phyloP scores from a whole-genome alignment of 2,113 vertebrate species.

The Corapipo altera region DNA sequence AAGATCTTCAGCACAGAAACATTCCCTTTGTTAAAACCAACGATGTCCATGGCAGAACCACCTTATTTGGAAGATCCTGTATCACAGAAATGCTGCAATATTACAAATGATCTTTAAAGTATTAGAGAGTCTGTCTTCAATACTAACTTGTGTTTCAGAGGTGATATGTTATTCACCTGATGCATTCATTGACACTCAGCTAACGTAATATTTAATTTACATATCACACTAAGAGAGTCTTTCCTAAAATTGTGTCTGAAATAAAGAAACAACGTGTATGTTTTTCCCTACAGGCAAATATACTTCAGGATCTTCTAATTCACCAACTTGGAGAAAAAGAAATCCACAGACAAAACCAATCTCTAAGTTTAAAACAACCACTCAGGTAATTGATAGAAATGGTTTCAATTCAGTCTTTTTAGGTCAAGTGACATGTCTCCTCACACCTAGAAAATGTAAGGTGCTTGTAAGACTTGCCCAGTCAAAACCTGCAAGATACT shows the following conservation, averaged over 20 bases:
- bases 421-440: neutral
- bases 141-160: neutral
- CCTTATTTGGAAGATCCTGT: neutral
- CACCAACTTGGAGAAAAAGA: conserved; percentile 64
- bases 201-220: neutral
- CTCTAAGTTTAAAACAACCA: conserved; percentile 60
- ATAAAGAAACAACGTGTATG: neutral
- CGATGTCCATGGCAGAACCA: neutral
- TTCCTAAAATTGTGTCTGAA: neutral
- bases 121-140: neutral
- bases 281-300: conserved; percentile 60
- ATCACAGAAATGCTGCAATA: neutral
- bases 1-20: neutral
- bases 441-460: neutral
- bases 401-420: neutral
- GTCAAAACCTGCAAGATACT: neutral
- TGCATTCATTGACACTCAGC: neutral
- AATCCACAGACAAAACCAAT: conserved; percentile 65
- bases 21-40: neutral
- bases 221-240: neutral
- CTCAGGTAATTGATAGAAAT: conserved; percentile 61
- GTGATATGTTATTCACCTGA: neutral
- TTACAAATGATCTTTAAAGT: neutral
- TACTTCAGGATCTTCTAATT: conserved; percentile 46
- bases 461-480: neutral